Base-by-base conservation (phyloP, 2,888 invertebrate species). In the Ganaspis brasiliensis region DNA sequence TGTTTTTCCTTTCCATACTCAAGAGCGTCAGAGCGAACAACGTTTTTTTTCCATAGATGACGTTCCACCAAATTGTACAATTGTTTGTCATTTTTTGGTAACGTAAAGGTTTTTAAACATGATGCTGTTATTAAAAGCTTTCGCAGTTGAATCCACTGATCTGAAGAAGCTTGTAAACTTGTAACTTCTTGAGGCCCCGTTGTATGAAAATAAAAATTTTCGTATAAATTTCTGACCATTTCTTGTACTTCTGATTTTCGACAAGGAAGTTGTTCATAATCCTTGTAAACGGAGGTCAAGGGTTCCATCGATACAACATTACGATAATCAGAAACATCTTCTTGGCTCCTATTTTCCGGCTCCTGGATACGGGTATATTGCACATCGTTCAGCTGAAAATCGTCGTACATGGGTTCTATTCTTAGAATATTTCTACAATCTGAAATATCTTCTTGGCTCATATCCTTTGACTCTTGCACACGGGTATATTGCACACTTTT, bases 81-180 rank as follows among this genome's bases (percentile, higher is more conserved):
- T 79, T 82, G 79, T 49, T 79, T 77, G 16, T 70, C 61, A n/a
- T 63, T 80, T 72, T 75, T 82, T 0, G 75, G 70, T 72, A 45
- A 56, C 31, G 12, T 74, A 74, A 81, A 75, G 24, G 8, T 31
- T 70, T 75, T 80, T 37, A 82, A 75, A 76, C 77, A 79, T 12
- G 80, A 82, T 55, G 81, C 81, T 73, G 81, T 81, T 31, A 82
- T 76, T 61, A 81, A 73, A 9, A 82, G 67, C 79, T 79, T 80
- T 16, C 80, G 71, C 14, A 26, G 74, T 80, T 73, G 75, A 79
- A 76, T 74, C 81, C 80, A 82, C 74, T 80, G 72, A 26, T 24
- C 6, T 14, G n/a, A 26, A n/a, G 26, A 26, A 8, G 26, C 12
- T 59, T 59, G 57, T 19, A 19, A 19, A 52, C 8, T 52, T 52